These are phyloP conservation scores for Oeneis ivallda DNA, from an alignment of 2,888 invertebrate genomes.

Conservation along the genomic window DNA sequence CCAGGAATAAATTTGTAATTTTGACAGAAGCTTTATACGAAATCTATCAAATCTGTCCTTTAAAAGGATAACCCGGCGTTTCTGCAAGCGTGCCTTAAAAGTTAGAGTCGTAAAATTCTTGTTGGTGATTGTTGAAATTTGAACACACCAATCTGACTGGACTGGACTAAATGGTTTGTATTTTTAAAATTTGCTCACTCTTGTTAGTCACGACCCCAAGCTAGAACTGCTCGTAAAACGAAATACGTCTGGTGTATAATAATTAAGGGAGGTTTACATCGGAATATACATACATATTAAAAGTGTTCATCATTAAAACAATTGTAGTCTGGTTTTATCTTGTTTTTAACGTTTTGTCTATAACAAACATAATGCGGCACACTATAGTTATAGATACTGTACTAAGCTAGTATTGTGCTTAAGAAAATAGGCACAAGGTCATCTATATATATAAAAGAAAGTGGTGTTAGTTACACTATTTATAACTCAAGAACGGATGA, in stretches of 20 bases:
- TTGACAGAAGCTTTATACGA: no score
- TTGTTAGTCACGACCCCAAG: neutral
- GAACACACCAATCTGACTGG: no score
- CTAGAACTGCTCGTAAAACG: conserved; percentile 5
- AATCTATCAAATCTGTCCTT: no score
- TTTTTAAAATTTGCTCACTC: neutral
- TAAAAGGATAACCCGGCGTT: no score
- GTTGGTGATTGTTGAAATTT: no score
- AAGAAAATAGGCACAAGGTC: neutral
- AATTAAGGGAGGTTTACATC: conserved; percentile 12
- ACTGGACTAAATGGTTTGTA: no score
- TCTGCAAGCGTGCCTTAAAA: no score
- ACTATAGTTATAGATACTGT: neutral
- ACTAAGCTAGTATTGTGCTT: neutral
- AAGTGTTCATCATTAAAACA: conserved; percentile 7
- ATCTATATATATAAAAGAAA: no score
- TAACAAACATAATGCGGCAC: neutral
- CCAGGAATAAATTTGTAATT: no score
- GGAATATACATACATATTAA: conserved; percentile 7
- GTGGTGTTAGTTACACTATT: no score
- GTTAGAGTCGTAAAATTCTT: no score
- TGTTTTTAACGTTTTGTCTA: conserved; percentile 11
- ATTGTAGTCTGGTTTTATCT: neutral
- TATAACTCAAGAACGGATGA: no score
- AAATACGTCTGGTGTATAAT: conserved; percentile 13